Conservation (phyloP, 1,140 invertebrate genomes). For the Hylaeus anthracinus region DNA sequence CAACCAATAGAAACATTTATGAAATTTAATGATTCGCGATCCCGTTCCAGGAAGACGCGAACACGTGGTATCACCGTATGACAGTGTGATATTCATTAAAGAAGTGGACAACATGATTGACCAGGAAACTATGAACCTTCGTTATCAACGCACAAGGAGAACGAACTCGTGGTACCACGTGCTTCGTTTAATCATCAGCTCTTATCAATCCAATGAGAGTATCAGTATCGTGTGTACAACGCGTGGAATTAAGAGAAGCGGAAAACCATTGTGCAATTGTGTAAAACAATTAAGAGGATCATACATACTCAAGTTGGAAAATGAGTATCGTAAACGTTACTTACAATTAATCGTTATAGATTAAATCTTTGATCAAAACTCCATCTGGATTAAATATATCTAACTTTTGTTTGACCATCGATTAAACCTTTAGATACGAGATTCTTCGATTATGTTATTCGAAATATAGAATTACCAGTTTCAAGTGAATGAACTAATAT, state of each 20-base stretch:
- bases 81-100: conserved; percentile 31
- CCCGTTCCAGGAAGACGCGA: conserved; percentile 15
- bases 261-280: background rate
- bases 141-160: conserved; percentile 52
- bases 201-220: background rate
- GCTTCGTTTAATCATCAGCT: conserved; percentile 25
- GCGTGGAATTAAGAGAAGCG: too few species aligned
- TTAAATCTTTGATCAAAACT: too few species aligned
- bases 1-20: background rate
- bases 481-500: too few species aligned
- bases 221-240: background rate
- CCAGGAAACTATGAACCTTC: conserved; percentile 53
- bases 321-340: too few species aligned
- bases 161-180: conserved; percentile 48
- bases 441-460: too few species aligned
- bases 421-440: too few species aligned
- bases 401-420: too few species aligned
- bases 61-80: conserved; percentile 15
- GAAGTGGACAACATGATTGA: conserved; percentile 45
- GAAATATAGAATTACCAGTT: too few species aligned
- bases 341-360: too few species aligned
- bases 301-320: too few species aligned
- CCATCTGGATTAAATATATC: too few species aligned
- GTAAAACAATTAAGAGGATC: background rate
- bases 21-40: conserved; percentile 9